Evolutionary conservation across 2,888 invertebrate species (phyloP), one percentile per base, ranked within the genome.

Genomic region (Synergus itoensis): DNA sequence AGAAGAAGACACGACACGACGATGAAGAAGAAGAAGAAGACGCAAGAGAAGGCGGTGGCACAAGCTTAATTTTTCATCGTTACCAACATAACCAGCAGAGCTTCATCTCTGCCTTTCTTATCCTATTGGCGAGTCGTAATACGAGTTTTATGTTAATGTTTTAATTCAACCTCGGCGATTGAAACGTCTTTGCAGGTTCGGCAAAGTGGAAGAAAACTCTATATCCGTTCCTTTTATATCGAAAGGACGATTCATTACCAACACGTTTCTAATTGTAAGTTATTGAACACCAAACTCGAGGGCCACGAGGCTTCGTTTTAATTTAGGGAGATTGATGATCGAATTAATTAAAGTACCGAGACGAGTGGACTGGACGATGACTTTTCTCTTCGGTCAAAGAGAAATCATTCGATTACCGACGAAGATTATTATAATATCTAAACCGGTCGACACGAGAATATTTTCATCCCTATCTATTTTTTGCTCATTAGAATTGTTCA

Each of bases 1-100:
- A 41, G 28, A 28, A 28, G 28, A 28, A 28, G 28, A 28, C n/a
- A n/a, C n/a, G n/a, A n/a, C n/a, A n/a, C 1, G 28, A 28, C 28
- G 28, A 28, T 1, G 63, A 77, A 79, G 53, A 82, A 79, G 79
- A 79, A 79, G 81, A 83, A 81, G 43, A 62, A 75, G 65, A 78
- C 65, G 45, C 4, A n/a, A 40, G n/a, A 36, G 63, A 73, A 79
- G 81, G 67, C 60, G 76, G 60, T 40, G 53, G 80, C n/a, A 77
- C 45, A 45, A 80, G 83, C 81, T 87, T 86, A 89, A 91, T 89
- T 90, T 91, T 90, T 90, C 89, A 90, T 89, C 89, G 82, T 77
- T 80, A 82, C 78, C 57, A 69, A 21, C 76, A 78, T 65, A 76
- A 43, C 64, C 53, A 67, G 40, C 45, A 11, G 16, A 45, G 16